Percentiles rank a stretch among this genome's conserved stretches.
Evolutionary conservation across 2,797 vertebrate species (phyloP).

Genomic region (Acipenser oxyrinchus): DNA sequence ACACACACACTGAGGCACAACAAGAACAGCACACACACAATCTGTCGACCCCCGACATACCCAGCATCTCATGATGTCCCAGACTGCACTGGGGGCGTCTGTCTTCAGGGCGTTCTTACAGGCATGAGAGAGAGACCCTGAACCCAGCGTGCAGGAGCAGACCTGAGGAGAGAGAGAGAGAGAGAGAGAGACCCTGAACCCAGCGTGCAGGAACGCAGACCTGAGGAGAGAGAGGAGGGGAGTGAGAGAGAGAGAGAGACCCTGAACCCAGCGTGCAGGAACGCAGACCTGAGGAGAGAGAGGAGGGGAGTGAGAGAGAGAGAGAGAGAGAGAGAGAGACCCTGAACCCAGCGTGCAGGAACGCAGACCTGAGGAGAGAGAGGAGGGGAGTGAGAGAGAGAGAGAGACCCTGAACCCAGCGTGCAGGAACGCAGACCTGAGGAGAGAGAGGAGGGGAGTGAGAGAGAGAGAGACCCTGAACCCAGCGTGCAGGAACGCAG

Average conservation of each 20-base stretch:
- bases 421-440: too few relatives aligned
- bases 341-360: too few relatives aligned
- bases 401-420: too few relatives aligned
- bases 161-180: constrained; percentile 55
- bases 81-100: constrained; percentile 61
- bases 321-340: too few relatives aligned
- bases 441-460: too few relatives aligned
- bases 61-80: constrained; percentile 93
- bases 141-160: constrained; percentile 79
- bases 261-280: too few relatives aligned
- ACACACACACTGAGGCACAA: background rate
- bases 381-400: too few relatives aligned
- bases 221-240: constrained; percentile 37
- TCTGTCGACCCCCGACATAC: constrained; percentile 37
- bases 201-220: constrained; percentile 78
- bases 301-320: too few relatives aligned
- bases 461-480: too few relatives aligned
- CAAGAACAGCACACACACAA: background rate
- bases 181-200: constrained; percentile 76
- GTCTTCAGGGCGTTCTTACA: constrained; percentile 85
- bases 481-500: too few relatives aligned
- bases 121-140: constrained; percentile 80
- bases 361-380: background rate
- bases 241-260: background rate
- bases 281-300: too few relatives aligned